Percentiles rank a stretch among this genome's conserved stretches.
phyloP scores from a whole-genome alignment of 2,888 invertebrate genomes.

The Heteromyza rotundicornis region DNA sequence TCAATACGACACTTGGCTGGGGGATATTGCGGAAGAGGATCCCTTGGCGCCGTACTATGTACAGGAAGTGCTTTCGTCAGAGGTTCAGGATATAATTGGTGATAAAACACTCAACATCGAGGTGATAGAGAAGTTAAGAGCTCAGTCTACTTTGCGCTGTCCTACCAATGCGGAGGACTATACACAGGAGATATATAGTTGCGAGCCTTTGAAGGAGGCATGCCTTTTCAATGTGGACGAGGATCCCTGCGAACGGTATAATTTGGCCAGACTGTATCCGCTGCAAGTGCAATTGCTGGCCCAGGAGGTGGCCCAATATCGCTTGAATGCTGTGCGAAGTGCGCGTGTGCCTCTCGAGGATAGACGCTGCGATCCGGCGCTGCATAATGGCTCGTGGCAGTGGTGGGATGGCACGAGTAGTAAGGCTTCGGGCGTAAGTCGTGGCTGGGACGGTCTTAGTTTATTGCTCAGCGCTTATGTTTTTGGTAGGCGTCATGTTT shows the following conservation, averaged over 20 bases:
- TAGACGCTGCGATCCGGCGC: conserved; percentile 64
- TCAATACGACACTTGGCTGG: conserved; percentile 53
- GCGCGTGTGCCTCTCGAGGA: conserved; percentile 64
- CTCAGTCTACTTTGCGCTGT: conserved; percentile 46
- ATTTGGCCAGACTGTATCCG: conserved; percentile 52
- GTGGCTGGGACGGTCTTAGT: too few relatives aligned
- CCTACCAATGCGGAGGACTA: conserved; percentile 32
- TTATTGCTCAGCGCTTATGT: too few relatives aligned
- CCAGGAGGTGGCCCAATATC: conserved; percentile 62
- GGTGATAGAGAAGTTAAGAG: conserved; percentile 42
- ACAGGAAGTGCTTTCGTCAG: conserved; percentile 45
- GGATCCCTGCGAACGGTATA: conserved; percentile 66
- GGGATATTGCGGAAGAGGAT: conserved; percentile 44
- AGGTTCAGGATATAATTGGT: conserved; percentile 42
- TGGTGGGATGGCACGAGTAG: conserved; percentile 62
- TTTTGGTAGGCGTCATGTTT: too few relatives aligned
- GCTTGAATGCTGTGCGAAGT: conserved; percentile 60
- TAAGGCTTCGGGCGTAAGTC: neutral
- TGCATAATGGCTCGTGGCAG: conserved; percentile 68
- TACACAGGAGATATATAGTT: conserved; percentile 37
- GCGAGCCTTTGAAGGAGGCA: conserved; percentile 51
- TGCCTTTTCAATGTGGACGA: conserved; percentile 65
- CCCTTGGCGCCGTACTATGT: conserved; percentile 44
- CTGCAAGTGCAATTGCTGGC: conserved; percentile 56
- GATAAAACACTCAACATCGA: conserved; percentile 28